Evolutionary conservation across 2,888 invertebrate species (phyloP).

Genomic region (Pandemis corylana): DNA sequence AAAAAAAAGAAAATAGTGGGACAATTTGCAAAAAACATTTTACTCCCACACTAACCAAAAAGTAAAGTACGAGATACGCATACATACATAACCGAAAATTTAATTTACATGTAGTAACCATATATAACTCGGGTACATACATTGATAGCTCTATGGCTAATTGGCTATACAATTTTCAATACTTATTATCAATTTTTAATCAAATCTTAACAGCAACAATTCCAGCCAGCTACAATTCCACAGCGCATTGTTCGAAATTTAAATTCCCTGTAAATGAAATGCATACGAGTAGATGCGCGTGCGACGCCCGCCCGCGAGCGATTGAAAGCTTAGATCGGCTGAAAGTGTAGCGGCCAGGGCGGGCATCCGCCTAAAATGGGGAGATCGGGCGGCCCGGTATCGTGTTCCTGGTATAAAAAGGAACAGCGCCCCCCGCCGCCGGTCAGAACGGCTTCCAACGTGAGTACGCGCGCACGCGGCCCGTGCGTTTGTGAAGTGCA

Average conservation of each 20-base stretch:
- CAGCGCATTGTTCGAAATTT: slow-evolving; percentile 6
- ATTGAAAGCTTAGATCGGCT: slow-evolving; percentile 83
- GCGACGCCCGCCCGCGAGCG: slow-evolving; percentile 60
- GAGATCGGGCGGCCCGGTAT: slow-evolving; percentile 85
- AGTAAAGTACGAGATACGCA: too few species aligned
- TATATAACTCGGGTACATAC: too few species aligned
- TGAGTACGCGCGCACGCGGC: slow-evolving; percentile 88
- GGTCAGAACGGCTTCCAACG: slow-evolving; percentile 99
- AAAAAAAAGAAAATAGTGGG: too few species aligned
- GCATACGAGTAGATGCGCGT: slow-evolving; percentile 43
- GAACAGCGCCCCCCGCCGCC: slow-evolving; percentile 88
- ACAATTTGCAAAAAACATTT: too few species aligned
- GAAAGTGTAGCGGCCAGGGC: slow-evolving; percentile 76
- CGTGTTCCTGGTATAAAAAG: slow-evolving; percentile 94
- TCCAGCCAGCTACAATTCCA: background rate
- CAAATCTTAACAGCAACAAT: background rate
- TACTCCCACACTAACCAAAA: too few species aligned
- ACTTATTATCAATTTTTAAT: too few species aligned
- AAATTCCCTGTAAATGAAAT: slow-evolving; percentile 23
- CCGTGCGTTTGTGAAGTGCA: slow-evolving; percentile 67
- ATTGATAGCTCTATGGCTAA: too few species aligned
- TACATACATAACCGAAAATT: too few species aligned
- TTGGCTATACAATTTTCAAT: background rate
- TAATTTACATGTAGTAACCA: too few species aligned
- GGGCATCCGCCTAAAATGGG: slow-evolving; percentile 84